phyloP scores from a whole-genome alignment of 2,888 invertebrate species.

The Stenotaenia linearis region DNA sequence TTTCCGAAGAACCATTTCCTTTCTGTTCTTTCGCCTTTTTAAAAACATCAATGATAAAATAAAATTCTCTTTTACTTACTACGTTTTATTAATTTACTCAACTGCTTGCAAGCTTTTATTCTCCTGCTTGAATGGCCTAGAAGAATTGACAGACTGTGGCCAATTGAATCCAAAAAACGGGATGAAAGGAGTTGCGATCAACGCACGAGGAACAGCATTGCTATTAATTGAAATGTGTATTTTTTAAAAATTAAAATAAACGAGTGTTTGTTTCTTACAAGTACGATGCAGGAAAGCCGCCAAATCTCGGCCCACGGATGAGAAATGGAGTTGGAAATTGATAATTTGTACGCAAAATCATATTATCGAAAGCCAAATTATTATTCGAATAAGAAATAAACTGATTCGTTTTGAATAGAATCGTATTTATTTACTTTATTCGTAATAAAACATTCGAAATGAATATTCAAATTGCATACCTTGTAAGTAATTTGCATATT shows the following conservation, averaged over 20 bases:
- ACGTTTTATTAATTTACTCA: no score
- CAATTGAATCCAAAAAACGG: background rate
- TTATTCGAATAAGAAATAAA: background rate
- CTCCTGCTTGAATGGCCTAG: no score
- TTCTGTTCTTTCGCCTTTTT: no score
- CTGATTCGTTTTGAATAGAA: background rate
- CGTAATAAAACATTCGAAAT: no score
- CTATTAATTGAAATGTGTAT: background rate
- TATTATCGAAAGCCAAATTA: background rate
- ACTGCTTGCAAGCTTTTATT: no score
- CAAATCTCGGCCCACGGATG: background rate
- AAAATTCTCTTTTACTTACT: no score
- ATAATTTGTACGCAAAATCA: background rate
- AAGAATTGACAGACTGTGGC: background rate
- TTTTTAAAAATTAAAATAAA: background rate
- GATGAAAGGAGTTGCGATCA: background rate
- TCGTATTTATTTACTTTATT: no score
- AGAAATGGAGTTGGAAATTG: background rate
- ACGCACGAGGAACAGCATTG: background rate
- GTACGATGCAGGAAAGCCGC: background rate
- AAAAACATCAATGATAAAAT: no score
- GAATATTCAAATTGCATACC: no score
- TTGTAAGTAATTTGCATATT: no score
- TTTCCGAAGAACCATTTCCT: background rate
- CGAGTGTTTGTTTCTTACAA: background rate